phyloP scores from a whole-genome alignment of 2,113 vertebrate species.

The Callionymus lyra region DNA sequence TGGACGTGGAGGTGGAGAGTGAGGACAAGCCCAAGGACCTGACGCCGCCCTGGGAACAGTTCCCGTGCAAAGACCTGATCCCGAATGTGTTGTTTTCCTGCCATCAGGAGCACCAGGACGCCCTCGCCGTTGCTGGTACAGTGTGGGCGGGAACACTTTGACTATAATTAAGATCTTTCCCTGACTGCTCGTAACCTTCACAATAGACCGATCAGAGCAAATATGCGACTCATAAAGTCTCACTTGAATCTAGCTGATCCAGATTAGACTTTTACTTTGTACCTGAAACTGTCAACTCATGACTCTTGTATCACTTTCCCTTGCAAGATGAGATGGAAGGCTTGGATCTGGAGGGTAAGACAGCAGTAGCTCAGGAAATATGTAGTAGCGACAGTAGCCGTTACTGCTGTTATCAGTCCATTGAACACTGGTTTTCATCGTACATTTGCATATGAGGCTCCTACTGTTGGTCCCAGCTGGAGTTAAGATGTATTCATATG shows the following conservation, averaged over 20 bases:
- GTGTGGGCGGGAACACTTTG: too few relatives aligned
- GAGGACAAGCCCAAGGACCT: constrained; percentile 85
- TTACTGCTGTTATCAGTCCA: neutral
- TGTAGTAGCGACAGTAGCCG: too few relatives aligned
- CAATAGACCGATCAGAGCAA: too few relatives aligned
- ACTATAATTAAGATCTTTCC: too few relatives aligned
- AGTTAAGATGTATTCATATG: too few relatives aligned
- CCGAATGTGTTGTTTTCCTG: constrained; percentile 90
- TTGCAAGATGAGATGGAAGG: constrained; percentile 68
- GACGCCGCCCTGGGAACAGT: constrained; percentile 95
- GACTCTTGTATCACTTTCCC: constrained; percentile 47
- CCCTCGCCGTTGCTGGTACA: constrained; percentile 80
- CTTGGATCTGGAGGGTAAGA: constrained; percentile 70
- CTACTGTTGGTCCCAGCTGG: too few relatives aligned
- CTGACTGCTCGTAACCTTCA: too few relatives aligned
- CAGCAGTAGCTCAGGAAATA: constrained; percentile 10
- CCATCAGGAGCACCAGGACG: constrained; percentile 91
- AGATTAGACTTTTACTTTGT: neutral
- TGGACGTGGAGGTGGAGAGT: constrained; percentile 88
- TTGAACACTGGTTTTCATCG: too few relatives aligned
- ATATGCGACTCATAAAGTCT: too few relatives aligned
- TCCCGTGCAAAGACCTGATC: constrained; percentile 85
- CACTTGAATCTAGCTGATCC: neutral
- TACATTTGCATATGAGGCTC: too few relatives aligned
- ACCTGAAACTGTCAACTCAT: constrained; percentile 1